Evolutionary conservation across 2,113 vertebrate genomes (phyloP).

Genomic region (Xiphophorus maculatus): DNA sequence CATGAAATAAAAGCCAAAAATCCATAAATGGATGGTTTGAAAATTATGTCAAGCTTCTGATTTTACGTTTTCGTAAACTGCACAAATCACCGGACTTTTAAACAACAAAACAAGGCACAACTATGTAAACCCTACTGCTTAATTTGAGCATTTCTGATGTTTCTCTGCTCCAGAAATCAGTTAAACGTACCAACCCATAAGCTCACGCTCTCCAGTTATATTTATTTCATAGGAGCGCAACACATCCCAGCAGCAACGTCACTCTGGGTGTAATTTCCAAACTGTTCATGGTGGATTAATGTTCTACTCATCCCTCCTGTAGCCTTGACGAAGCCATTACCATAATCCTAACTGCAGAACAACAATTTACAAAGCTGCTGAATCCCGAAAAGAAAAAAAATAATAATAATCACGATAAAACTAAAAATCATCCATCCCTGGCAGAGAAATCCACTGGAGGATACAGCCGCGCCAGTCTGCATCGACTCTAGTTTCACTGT

Average conservation of each 20-base stretch:
- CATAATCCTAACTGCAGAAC: slow-evolving; percentile 21
- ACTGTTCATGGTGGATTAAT: slow-evolving; percentile 44
- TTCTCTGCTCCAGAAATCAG: neutral
- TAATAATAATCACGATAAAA: neutral
- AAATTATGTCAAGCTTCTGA: neutral
- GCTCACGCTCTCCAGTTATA: slow-evolving; percentile 18
- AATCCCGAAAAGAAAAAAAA: slow-evolving; percentile 4
- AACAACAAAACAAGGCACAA: neutral
- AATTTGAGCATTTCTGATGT: neutral
- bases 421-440: neutral
- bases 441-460: slow-evolving; percentile 13
- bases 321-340: slow-evolving; percentile 47
- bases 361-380: slow-evolving; percentile 16
- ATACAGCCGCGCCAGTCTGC: slow-evolving; percentile 8
- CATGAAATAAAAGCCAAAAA: slow-evolving; percentile 13
- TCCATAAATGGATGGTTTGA: neutral
- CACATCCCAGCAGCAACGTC: slow-evolving; percentile 10
- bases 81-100: neutral
- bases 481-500: slow-evolving; percentile 25
- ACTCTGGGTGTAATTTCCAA: slow-evolving; percentile 42
- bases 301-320: slow-evolving; percentile 25
- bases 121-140: neutral
- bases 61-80: neutral
- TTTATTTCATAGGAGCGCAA: slow-evolving; percentile 6
- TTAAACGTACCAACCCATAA: neutral